Conservation (phyloP, 2,888 invertebrate species). For the Xiphydria camelus region DNA sequence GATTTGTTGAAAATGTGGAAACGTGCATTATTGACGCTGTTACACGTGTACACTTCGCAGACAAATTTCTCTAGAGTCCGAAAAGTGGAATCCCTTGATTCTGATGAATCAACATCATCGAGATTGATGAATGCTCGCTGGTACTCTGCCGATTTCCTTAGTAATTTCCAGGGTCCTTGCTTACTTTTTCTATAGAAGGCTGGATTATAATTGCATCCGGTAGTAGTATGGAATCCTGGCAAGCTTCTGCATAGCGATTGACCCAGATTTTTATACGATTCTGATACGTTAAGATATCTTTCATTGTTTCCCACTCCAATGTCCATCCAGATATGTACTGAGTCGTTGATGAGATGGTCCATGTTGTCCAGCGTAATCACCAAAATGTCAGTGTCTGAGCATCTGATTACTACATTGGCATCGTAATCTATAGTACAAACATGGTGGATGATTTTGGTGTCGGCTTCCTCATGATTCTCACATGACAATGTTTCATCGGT, state of each 20-base stretch:
- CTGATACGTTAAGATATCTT: slow-evolving; percentile 2
- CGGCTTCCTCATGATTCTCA: slow-evolving; percentile 23
- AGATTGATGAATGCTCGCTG: slow-evolving; percentile 1
- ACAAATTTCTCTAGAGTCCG: slow-evolving; percentile 2
- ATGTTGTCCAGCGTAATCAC: slow-evolving; percentile 13
- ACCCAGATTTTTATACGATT: slow-evolving; percentile 3
- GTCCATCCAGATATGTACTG: slow-evolving; percentile 12
- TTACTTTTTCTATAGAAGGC: slow-evolving; percentile 19
- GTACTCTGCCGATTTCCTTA: no score
- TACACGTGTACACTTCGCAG: background rate
- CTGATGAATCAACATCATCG: background rate
- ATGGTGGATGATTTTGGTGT: slow-evolving; percentile 26
- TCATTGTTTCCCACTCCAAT: slow-evolving; percentile 11
- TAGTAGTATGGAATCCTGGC: slow-evolving; percentile 16
- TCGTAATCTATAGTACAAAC: slow-evolving; percentile 22
- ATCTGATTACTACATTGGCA: slow-evolving; percentile 29
- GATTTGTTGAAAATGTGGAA: no score
- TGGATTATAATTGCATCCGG: slow-evolving; percentile 20
- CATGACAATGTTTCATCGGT: slow-evolving; percentile 19
- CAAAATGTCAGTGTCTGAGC: slow-evolving; percentile 28
- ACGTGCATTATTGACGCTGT: no score
- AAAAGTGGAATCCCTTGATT: background rate
- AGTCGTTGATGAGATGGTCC: slow-evolving; percentile 5
- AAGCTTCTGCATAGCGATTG: slow-evolving; percentile 2
- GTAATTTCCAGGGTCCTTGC: no score